Evolutionary conservation across 2,797 vertebrate species (phyloP).

Genomic region (Siniperca obscura): DNA sequence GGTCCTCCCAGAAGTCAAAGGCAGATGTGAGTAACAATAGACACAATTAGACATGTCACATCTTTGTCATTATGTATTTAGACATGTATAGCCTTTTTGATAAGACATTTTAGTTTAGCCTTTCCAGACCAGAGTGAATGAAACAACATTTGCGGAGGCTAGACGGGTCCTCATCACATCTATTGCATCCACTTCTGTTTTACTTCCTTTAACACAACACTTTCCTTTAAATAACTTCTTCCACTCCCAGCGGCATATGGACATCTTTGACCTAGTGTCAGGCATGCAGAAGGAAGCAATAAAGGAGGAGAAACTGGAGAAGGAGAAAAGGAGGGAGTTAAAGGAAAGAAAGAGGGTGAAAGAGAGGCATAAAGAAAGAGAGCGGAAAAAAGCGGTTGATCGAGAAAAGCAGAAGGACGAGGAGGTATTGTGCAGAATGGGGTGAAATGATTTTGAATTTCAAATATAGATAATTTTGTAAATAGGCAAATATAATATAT

Average conservation of each 20-base stretch:
- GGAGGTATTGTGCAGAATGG: slow-evolving; percentile 78
- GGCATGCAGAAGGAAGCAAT: slow-evolving; percentile 79
- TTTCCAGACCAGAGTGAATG: neutral
- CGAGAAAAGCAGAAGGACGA: slow-evolving; percentile 74
- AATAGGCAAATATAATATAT: neutral
- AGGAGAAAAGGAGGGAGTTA: slow-evolving; percentile 75
- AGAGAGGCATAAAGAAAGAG: slow-evolving; percentile 69
- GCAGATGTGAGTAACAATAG: slow-evolving; percentile 88
- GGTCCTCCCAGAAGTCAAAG: slow-evolving; percentile 95
- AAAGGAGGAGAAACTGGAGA: slow-evolving; percentile 79
- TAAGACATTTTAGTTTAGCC: neutral
- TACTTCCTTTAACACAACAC: slow-evolving; percentile 4
- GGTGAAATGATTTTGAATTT: slow-evolving; percentile 71
- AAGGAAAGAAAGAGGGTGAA: slow-evolving; percentile 74
- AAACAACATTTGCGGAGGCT: slow-evolving; percentile 12
- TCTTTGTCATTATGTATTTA: neutral
- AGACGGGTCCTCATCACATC: slow-evolving; percentile 17
- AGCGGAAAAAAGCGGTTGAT: slow-evolving; percentile 65
- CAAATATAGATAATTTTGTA: slow-evolving; percentile 33
- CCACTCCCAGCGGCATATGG: slow-evolving; percentile 74
- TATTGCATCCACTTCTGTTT: slow-evolving; percentile 23
- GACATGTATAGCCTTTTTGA: neutral
- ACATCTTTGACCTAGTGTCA: slow-evolving; percentile 88
- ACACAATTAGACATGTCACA: neutral
- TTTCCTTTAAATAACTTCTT: slow-evolving; percentile 55